Percentiles rank a stretch among this genome's conserved stretches.
These are phyloP conservation scores for Synergus gifuensis DNA, from an alignment of 2,888 invertebrate species.

Conservation along the genomic window DNA sequence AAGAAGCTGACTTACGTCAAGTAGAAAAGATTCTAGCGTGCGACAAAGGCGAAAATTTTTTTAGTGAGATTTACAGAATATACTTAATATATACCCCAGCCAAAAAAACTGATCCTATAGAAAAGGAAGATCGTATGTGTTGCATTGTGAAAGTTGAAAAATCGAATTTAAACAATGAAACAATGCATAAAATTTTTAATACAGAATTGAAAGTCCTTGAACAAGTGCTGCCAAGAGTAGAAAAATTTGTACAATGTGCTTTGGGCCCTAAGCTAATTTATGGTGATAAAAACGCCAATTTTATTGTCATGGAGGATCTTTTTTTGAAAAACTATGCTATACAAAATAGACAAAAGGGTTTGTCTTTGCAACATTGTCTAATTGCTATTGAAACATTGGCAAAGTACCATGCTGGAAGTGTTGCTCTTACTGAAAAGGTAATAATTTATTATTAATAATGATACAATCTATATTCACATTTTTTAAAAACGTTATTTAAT, in stretches of 20 bases:
- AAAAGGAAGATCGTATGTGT: neutral
- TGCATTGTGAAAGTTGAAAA: slow-evolving; percentile 15
- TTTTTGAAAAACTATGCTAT: slow-evolving; percentile 50
- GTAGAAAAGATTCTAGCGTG: neutral
- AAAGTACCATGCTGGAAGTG: slow-evolving; percentile 62
- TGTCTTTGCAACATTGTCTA: slow-evolving; percentile 54
- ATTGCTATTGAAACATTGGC: slow-evolving; percentile 59
- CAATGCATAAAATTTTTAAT: slow-evolving; percentile 4
- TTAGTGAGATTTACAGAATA: slow-evolving; percentile 31
- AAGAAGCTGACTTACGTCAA: neutral
- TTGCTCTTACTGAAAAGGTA: slow-evolving; percentile 61
- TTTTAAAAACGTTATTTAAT: neutral
- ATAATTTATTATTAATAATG: neutral
- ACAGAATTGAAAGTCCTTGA: slow-evolving; percentile 10
- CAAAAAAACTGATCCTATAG: neutral
- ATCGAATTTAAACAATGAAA: neutral
- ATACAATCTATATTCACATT: neutral
- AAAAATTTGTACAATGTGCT: slow-evolving; percentile 14
- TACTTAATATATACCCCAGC: neutral
- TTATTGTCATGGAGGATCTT: slow-evolving; percentile 61
- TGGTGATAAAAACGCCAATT: slow-evolving; percentile 23
- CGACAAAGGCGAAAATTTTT: slow-evolving; percentile 16
- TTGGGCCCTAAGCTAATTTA: slow-evolving; percentile 3
- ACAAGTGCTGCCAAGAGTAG: slow-evolving; percentile 2
- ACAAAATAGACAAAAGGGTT: slow-evolving; percentile 59